These are phyloP conservation scores for Eupelmus urozonus DNA, from an alignment of 2,888 invertebrate genomes.

Conservation along the genomic window DNA sequence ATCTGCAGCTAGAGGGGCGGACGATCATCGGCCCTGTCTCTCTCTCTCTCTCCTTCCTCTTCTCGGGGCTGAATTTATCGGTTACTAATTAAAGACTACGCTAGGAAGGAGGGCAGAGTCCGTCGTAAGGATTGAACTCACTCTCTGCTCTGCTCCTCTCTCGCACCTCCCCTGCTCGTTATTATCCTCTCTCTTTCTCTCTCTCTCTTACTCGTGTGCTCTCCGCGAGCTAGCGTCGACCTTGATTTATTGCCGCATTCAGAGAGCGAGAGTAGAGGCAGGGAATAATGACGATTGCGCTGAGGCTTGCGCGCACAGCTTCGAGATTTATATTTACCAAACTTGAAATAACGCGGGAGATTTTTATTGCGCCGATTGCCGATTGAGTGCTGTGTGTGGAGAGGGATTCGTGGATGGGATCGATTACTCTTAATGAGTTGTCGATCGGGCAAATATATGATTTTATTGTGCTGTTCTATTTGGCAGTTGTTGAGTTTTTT, in stretches of 20 bases:
- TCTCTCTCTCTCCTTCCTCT: no score
- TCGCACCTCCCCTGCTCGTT: constrained; percentile 33
- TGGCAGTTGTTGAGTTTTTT: background rate
- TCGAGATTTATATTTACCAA: constrained; percentile 51
- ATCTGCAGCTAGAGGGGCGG: background rate
- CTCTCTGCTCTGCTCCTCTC: constrained; percentile 14
- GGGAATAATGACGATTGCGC: constrained; percentile 58
- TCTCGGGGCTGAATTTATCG: no score
- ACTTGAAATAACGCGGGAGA: constrained; percentile 39
- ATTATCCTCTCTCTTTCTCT: constrained; percentile 25
- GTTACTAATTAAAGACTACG: constrained; percentile 71
- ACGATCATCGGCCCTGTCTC: no score
- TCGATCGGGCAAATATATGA: constrained; percentile 23
- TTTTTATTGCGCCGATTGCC: constrained; percentile 41
- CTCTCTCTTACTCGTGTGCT: constrained; percentile 12
- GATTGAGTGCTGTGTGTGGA: background rate
- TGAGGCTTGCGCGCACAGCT: background rate
- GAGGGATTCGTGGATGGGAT: background rate
- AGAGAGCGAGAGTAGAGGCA: no score
- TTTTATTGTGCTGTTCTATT: constrained; percentile 25
- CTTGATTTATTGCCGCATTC: constrained; percentile 57
- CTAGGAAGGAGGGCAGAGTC: constrained; percentile 63
- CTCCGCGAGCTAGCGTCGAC: constrained; percentile 13
- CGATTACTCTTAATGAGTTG: constrained; percentile 28
- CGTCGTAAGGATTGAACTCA: constrained; percentile 66